Evolutionary conservation across 1,140 invertebrate species (phyloP), one percentile per base, ranked within the genome.

Genomic region (Drosophila mayri): DNA sequence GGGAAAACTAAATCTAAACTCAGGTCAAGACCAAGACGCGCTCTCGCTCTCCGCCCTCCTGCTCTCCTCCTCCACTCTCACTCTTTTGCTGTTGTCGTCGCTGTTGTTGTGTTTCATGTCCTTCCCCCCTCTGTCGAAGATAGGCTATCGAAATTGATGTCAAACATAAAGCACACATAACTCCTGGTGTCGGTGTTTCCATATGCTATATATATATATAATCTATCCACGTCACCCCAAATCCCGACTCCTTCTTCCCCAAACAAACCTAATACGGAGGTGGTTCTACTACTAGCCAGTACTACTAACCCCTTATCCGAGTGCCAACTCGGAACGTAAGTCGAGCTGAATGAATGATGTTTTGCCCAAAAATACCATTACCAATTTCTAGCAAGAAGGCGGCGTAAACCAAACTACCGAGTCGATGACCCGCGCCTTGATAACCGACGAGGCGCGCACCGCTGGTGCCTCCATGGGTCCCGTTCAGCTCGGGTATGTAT

Each of bases 401-500:
- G 96, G 96, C 94, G 95, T 96, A 93, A 97, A 96, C 94, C 95
- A 96, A 94, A 97, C 97, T 93, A 96, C 96, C 93, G 97, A 97
- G 94, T 97, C 96, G 94, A 97, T 97, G 96, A 97, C 96, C 93
- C 95, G 96, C 93, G 96, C 97, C 93, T 95, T 97, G 94, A 97
- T 97, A 94, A 97, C 96, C 94, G 97, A 97, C 93, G 96, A 97
- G 94, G 95, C 96, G 94, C 96, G 96, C 93, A 95, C 95, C 92
- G 95, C 95, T 92, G 95, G 95, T 94, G 96, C 96, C 94, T 94
- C 94, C 91, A 94, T 96, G 93, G 97, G 96, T 94, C 96, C 97
- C 93, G 96, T 97, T 92, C 97, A 98, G 94, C 95, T 98, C 93
- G 97, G 97, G 97, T 98, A 97, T 94, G 96, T 97, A 96, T 94